Percentiles rank a stretch among this genome's conserved stretches.
phyloP scores from a whole-genome alignment of 2,888 invertebrate genomes.

The Pherbina coryleti region DNA sequence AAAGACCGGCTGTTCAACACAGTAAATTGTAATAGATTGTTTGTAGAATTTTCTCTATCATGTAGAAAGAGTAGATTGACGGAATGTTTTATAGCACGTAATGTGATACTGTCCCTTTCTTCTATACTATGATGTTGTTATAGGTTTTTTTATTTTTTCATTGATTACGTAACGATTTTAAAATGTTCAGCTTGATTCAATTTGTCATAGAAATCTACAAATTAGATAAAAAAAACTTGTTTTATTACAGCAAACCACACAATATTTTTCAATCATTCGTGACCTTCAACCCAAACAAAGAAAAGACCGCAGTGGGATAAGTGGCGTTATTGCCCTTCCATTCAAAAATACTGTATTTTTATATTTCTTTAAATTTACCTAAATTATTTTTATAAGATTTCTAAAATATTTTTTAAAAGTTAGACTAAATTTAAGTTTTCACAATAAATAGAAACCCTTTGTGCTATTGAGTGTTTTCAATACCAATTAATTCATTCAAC shows the following conservation, averaged over 20 bases:
- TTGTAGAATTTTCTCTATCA: conserved; percentile 13
- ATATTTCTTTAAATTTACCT: not conserved
- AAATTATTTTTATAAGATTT: not conserved
- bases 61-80: not conserved
- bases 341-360: not conserved
- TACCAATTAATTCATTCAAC: conserved; percentile 20
- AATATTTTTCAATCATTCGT: not conserved
- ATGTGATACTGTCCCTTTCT: not conserved
- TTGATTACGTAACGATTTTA: not conserved
- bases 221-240: not conserved
- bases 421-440: not conserved
- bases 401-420: not conserved
- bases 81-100: not conserved
- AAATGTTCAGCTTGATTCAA: not conserved
- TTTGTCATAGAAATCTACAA: not conserved
- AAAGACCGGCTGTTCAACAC: not conserved
- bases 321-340: not conserved
- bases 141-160: not conserved
- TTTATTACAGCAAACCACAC: not conserved
- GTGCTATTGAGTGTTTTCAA: not conserved
- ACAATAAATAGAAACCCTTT: conserved; percentile 9
- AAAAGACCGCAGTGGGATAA: not conserved
- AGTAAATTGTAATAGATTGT: conserved; percentile 26
- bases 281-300: conserved; percentile 36
- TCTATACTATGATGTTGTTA: too few relatives aligned